Base-by-base conservation (phyloP, 1,140 invertebrate genomes). In the Drosophila mojavensis region DNA sequence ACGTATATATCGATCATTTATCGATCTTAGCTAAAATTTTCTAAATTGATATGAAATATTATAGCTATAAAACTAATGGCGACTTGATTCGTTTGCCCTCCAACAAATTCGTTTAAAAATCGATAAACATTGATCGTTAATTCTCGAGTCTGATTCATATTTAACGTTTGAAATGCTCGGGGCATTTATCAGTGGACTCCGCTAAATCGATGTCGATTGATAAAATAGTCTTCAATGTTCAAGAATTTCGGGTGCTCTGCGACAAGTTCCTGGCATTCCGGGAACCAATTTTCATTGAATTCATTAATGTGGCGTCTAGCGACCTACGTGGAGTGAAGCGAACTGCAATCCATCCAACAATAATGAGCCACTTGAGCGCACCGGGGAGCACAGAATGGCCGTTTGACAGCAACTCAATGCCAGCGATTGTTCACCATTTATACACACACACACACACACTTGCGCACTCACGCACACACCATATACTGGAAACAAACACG, bases 361-460 rank as follows among this genome's bases (percentile, higher is more conserved):
- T 79, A 83, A 83, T 84, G 76, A 73, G 76, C 55, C 81, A 83
- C 81, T 84, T 83, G 81, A 84, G 81, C 73, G 76, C 68, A n/a
- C 17, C 15, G 53, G 53, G 43, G 60, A 71, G 50, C 15, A 9
- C 47, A 53, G 54, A 48, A 30, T 56, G 28, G 43, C 58, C 56
- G 67, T 61, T 66, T 48, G 47, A 50, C 75, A 48, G 30, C 66
- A 15, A 63, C 56, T 82, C 79, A 82, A 82, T 82, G 79, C 47
- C 80, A 64, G 48, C 75, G 80, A 78, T 82, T 82, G 80, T 82
- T 82, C 78, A 30, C 9, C 26, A 33, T 15, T 7, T 0, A 24
- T 20, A 20, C 33, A 48, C 36, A 59, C 10, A 54, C 39, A 60
- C 59, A 74, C 61, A 17, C 17, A 17, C 17, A 17, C 17, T 17